Percentiles rank a stretch among this genome's conserved stretches.
These are phyloP conservation scores for Macrophya annulata DNA, from an alignment of 2,888 invertebrate genomes.

Conservation along the genomic window DNA sequence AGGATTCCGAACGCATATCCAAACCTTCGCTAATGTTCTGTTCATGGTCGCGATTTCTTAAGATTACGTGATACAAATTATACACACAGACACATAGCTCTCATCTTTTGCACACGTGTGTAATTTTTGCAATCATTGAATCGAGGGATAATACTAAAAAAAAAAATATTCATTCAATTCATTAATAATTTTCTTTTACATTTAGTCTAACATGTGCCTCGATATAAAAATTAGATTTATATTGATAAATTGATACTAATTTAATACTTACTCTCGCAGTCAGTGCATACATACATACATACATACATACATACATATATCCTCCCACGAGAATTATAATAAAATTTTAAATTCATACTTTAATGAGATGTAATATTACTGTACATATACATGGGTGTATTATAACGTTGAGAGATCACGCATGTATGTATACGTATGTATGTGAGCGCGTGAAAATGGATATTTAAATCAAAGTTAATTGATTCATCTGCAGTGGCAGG, in stretches of 20 bases:
- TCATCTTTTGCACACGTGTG: background rate
- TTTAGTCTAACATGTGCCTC: background rate
- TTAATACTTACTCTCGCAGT: background rate
- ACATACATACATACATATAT: background rate
- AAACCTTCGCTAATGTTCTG: conserved; percentile 6
- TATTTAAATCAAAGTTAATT: conserved; percentile 30
- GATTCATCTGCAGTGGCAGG: conserved; percentile 6
- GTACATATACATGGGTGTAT: background rate
- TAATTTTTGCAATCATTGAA: background rate
- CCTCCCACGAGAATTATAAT: conserved; percentile 16
- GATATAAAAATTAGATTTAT: background rate
- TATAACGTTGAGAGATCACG: background rate
- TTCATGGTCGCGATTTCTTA: conserved; percentile 17
- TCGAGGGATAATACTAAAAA: too few relatives aligned
- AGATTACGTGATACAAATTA: conserved; percentile 31
- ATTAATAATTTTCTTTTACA: background rate
- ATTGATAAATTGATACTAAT: background rate
- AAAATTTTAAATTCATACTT: background rate
- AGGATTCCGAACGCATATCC: background rate
- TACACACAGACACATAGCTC: background rate
- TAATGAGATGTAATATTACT: background rate
- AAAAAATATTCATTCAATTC: too few relatives aligned
- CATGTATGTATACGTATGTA: background rate
- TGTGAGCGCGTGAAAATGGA: background rate
- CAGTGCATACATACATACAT: too few relatives aligned